Conservation (phyloP, 1,140 invertebrate species). For the Panulirus ornatus region DNA sequence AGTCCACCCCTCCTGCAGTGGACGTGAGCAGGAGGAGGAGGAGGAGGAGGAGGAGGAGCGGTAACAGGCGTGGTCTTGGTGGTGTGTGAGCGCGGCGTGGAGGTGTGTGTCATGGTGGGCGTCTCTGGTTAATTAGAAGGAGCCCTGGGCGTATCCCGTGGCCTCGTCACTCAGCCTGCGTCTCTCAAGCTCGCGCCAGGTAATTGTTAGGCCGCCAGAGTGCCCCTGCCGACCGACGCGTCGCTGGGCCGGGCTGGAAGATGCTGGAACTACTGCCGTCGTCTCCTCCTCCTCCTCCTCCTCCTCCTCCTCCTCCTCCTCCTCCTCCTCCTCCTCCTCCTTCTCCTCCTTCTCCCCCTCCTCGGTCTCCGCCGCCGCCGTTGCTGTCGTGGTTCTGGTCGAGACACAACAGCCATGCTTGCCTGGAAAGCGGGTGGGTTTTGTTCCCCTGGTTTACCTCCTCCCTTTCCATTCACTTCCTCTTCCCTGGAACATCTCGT, state of each 20-base stretch:
- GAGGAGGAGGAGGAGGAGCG: not conserved
- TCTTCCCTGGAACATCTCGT: too few species aligned
- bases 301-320: not conserved
- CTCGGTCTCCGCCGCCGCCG: too few species aligned
- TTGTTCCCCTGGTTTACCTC: too few species aligned
- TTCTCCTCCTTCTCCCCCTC: too few species aligned
- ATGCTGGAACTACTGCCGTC: slow-evolving; percentile 13
- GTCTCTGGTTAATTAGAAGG: slow-evolving; percentile 67
- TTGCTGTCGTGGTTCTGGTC: too few species aligned
- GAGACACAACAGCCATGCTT: too few species aligned
- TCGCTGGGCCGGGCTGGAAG: slow-evolving; percentile 10
- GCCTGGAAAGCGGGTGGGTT: too few species aligned
- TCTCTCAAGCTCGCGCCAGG: slow-evolving; percentile 69
- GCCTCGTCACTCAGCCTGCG: slow-evolving; percentile 56
- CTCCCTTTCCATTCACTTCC: too few species aligned
- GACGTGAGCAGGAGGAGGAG: not conserved
- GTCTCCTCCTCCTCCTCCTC: slow-evolving; percentile 25
- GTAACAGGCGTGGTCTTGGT: not conserved
- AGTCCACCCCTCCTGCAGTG: too few species aligned
- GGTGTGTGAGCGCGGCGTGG: slow-evolving; percentile 10
- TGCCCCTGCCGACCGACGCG: slow-evolving; percentile 1
- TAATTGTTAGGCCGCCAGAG: slow-evolving; percentile 63
- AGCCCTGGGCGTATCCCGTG: slow-evolving; percentile 48
- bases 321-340: too few species aligned
- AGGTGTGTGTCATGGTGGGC: slow-evolving; percentile 37